These are phyloP conservation scores for Condylostylus longicornis DNA, from an alignment of 1,140 invertebrate genomes.

Conservation along the genomic window DNA sequence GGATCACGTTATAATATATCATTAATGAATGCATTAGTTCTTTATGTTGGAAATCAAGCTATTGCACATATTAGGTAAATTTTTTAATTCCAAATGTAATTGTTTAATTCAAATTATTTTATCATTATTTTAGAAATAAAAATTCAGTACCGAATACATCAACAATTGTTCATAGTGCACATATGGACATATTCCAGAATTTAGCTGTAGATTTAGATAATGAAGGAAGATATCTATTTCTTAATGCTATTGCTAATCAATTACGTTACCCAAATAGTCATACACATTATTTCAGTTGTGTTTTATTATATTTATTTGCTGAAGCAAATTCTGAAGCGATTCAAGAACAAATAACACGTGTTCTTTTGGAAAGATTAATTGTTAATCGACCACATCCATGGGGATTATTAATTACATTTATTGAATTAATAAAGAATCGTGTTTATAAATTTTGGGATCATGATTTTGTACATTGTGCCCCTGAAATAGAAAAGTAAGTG, in stretches of 20 bases:
- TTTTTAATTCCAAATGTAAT: slow-evolving; percentile 1
- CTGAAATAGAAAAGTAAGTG: slow-evolving; percentile 93
- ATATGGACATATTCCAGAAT: slow-evolving; percentile 99
- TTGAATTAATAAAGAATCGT: slow-evolving; percentile 97
- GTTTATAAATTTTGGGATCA: slow-evolving; percentile 99
- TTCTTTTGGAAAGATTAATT: slow-evolving; percentile 89
- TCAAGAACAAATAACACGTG: slow-evolving; percentile 76
- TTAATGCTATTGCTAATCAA: slow-evolving; percentile 98
- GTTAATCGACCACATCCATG: slow-evolving; percentile 98
- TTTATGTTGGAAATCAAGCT: slow-evolving; percentile 95
- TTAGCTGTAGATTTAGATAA: slow-evolving; percentile 93
- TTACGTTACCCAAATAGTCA: slow-evolving; percentile 97
- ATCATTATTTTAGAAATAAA: slow-evolving; percentile 43
- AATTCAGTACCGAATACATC: slow-evolving; percentile 84
- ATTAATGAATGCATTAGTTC: slow-evolving; percentile 89
- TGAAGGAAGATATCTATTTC: slow-evolving; percentile 89
- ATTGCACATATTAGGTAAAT: slow-evolving; percentile 58
- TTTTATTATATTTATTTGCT: slow-evolving; percentile 91
- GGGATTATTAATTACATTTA: slow-evolving; percentile 97
- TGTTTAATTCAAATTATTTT: background rate
- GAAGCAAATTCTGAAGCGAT: slow-evolving; percentile 95
- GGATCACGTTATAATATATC: slow-evolving; percentile 89
- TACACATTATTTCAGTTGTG: slow-evolving; percentile 98
- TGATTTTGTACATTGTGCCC: slow-evolving; percentile 97
- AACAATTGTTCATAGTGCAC: slow-evolving; percentile 90